Conservation (phyloP, 2,888 invertebrate species). For the Rhyacophila evoluta region DNA sequence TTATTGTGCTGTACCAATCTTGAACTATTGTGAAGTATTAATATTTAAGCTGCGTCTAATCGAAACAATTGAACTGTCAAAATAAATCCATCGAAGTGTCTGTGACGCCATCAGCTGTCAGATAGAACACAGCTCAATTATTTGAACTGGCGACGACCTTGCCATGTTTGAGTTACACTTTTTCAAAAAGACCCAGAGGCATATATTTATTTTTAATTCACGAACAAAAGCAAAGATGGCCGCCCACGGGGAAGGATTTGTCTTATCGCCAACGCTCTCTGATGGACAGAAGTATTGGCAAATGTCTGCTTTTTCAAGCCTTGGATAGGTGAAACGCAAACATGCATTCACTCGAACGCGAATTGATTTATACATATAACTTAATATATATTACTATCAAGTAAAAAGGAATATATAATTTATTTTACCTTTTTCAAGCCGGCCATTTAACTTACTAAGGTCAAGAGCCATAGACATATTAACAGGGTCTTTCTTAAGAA, state of each 20-base stretch:
- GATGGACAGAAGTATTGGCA: not conserved
- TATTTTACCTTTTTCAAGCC: too few species aligned
- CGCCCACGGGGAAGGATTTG: slow-evolving; percentile 20
- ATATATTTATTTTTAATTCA: not conserved
- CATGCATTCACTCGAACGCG: not conserved
- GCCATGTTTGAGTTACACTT: not conserved
- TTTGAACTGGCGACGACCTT: not conserved
- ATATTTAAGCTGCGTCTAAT: not conserved
- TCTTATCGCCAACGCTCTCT: not conserved
- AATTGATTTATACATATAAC: too few species aligned
- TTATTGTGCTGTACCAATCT: not conserved
- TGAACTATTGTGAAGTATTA: not conserved
- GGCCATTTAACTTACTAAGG: too few species aligned
- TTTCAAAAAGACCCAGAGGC: not conserved
- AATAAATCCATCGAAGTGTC: not conserved
- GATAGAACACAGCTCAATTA: not conserved
- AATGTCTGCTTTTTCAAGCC: not conserved
- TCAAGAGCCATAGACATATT: too few species aligned
- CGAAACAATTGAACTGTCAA: slow-evolving; percentile 5
- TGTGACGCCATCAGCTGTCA: not conserved
- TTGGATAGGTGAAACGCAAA: not conserved
- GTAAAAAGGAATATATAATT: too few species aligned
- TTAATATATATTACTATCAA: too few species aligned
- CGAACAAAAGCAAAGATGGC: slow-evolving; percentile 27
- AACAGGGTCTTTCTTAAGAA: too few species aligned